These are phyloP conservation scores for Orchestes rusci DNA, from an alignment of 2,888 invertebrate genomes.

Conservation along the genomic window DNA sequence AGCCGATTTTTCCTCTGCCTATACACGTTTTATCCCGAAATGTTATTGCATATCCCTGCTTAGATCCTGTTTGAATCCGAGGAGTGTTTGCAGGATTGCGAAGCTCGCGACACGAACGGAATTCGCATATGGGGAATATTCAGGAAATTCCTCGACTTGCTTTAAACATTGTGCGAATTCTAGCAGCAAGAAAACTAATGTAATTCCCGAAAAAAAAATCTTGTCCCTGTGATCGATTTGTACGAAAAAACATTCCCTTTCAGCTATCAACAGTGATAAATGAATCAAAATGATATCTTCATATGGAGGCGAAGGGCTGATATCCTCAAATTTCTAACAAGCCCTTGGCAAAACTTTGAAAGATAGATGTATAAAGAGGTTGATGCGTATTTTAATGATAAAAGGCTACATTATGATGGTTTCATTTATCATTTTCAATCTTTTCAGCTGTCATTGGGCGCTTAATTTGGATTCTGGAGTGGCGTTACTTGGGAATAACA, in stretches of 20 bases:
- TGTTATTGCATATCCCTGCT: constrained; percentile 20
- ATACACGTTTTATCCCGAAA: constrained; percentile 19
- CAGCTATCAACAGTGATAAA: no score
- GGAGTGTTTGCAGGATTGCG: constrained; percentile 20
- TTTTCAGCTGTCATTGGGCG: constrained; percentile 23
- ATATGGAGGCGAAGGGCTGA: no score
- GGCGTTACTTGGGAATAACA: no score
- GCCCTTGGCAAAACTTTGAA: constrained; percentile 10
- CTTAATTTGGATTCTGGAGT: no score
- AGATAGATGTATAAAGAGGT: constrained; percentile 22
- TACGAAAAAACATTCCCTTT: no score
- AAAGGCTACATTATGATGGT: constrained; percentile 17
- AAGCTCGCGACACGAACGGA: constrained; percentile 18
- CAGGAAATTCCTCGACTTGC: constrained; percentile 22
- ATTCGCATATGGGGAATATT: constrained; percentile 22
- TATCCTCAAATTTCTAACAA: no score
- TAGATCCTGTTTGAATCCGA: constrained; percentile 20
- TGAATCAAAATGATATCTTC: no score
- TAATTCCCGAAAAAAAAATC: no score
- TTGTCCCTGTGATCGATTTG: no score
- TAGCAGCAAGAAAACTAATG: constrained; percentile 7
- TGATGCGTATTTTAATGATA: constrained; percentile 24
- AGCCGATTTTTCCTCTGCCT: constrained; percentile 10
- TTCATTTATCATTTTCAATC: constrained; percentile 24
- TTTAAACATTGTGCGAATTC: constrained; percentile 22